Percentiles rank a stretch among this genome's conserved stretches.
phyloP scores from a whole-genome alignment of 2,888 invertebrate species.

The Colostygia pectinataria region DNA sequence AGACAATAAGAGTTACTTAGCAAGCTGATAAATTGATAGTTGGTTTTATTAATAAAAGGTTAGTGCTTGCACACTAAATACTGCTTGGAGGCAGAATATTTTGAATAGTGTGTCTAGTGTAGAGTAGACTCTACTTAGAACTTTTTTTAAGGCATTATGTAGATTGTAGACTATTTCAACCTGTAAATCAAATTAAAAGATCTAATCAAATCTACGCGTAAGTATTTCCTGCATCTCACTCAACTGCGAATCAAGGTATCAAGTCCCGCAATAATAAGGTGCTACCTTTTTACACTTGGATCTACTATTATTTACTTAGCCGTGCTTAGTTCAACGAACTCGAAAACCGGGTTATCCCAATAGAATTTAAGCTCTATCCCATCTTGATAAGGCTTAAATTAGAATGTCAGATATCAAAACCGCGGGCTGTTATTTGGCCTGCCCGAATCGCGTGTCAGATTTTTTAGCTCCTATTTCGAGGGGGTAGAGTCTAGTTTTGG shows the following conservation, averaged over 20 bases:
- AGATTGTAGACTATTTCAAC: too few relatives aligned
- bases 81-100: too few relatives aligned
- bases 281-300: slow-evolving; percentile 57
- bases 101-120: too few relatives aligned
- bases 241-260: slow-evolving; percentile 21
- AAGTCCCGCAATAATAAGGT: slow-evolving; percentile 46
- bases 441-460: slow-evolving; percentile 9
- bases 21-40: too few relatives aligned
- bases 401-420: neutral
- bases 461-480: slow-evolving; percentile 15
- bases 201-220: neutral
- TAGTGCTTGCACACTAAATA: too few relatives aligned
- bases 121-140: too few relatives aligned
- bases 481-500: slow-evolving; percentile 23
- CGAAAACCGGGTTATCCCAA: slow-evolving; percentile 24
- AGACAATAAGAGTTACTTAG: too few relatives aligned
- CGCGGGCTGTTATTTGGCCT: slow-evolving; percentile 5
- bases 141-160: neutral
- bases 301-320: slow-evolving; percentile 65
- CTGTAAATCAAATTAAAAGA: neutral
- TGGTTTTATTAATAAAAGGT: too few relatives aligned
- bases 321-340: slow-evolving; percentile 66
- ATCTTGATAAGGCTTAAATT: slow-evolving; percentile 10
- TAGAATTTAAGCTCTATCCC: neutral
- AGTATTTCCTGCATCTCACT: slow-evolving; percentile 13